Percentiles rank a stretch among this genome's conserved stretches.
Evolutionary conservation across 2,113 vertebrate species (phyloP).

Genomic region (Cranoglanis bouderius): DNA sequence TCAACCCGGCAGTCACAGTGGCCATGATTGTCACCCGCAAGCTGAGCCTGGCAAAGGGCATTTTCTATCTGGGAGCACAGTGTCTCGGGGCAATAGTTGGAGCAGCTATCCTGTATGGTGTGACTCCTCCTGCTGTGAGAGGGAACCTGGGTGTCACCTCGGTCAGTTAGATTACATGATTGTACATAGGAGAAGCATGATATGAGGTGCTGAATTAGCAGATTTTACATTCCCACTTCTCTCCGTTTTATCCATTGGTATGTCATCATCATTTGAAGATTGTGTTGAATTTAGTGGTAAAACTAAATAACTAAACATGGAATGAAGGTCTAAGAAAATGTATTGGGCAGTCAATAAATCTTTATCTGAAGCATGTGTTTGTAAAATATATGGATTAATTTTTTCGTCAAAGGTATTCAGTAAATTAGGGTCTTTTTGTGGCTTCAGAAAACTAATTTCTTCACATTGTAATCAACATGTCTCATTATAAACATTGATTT

Average conservation of each 20-base stretch:
- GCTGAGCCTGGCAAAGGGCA: slow-evolving; percentile 88
- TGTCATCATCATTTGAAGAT: background rate
- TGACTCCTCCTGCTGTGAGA: slow-evolving; percentile 82
- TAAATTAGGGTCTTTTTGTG: background rate
- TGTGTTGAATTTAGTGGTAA: background rate
- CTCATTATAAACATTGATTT: background rate
- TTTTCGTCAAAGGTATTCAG: background rate
- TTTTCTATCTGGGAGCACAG: slow-evolving; percentile 91
- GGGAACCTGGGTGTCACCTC: slow-evolving; percentile 84
- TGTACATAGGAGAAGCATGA: background rate
- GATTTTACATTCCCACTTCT: background rate
- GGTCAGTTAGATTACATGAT: slow-evolving; percentile 70
- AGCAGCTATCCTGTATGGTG: slow-evolving; percentile 84
- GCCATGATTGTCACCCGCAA: slow-evolving; percentile 91
- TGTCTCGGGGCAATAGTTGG: slow-evolving; percentile 89
- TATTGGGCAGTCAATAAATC: background rate
- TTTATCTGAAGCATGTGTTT: background rate
- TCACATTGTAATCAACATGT: background rate
- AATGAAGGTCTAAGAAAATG: background rate
- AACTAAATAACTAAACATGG: background rate
- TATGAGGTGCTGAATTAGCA: background rate
- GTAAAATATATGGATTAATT: background rate
- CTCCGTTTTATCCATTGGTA: background rate
- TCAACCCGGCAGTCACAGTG: slow-evolving; percentile 90
- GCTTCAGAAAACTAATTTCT: background rate